These are phyloP conservation scores for Lepus timidus DNA, from an alignment of 2,113 vertebrate species.

Conservation along the genomic window DNA sequence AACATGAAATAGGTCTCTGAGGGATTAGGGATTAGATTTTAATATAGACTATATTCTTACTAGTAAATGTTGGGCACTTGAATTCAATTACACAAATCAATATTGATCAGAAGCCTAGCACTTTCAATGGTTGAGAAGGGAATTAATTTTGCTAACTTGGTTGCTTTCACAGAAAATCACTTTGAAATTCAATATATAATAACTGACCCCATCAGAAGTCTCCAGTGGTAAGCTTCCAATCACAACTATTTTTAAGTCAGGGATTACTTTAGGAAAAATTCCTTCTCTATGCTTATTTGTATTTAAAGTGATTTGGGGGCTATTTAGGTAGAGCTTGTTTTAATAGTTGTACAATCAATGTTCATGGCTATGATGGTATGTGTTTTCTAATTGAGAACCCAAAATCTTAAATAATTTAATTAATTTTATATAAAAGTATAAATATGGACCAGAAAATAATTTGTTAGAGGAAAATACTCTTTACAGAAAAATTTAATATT, in stretches of 20 bases:
- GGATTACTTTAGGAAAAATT: neutral
- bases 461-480: neutral
- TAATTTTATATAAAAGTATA: conserved; percentile 33
- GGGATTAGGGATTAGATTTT: conserved; percentile 27
- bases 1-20: neutral
- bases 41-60: neutral
- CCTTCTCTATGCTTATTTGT: conserved; percentile 15
- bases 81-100: neutral
- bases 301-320: conserved; percentile 13
- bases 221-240: neutral
- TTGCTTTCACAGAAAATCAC: conserved; percentile 12
- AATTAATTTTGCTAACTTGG: conserved; percentile 61
- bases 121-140: neutral
- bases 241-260: neutral
- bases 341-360: neutral
- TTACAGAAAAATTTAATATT: conserved; percentile 4
- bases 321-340: neutral
- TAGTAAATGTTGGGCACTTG: conserved; percentile 38
- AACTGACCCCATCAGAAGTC: neutral
- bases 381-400: neutral
- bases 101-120: neutral
- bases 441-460: neutral
- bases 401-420: conserved; percentile 10
- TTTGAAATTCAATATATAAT: conserved; percentile 33
- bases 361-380: neutral